These are phyloP conservation scores for Caenorhabditis elegans DNA, from an alignment of 1,140 invertebrate species.

Conservation along the genomic window DNA sequence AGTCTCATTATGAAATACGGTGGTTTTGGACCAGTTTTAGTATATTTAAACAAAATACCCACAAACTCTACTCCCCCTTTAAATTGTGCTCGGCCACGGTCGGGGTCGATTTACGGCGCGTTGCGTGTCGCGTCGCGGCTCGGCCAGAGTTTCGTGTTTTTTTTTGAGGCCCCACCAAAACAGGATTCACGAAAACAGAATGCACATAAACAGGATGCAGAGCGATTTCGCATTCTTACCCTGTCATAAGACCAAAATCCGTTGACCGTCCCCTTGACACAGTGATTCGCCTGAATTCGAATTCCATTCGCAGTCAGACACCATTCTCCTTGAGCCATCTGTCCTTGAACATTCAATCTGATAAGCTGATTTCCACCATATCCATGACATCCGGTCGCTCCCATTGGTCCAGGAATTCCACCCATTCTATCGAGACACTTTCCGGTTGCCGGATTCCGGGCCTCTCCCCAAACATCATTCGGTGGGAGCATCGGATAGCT, in stretches of 20 bases:
- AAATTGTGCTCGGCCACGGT: too few relatives aligned
- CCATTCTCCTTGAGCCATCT: conserved; percentile 89
- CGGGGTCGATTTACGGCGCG: too few relatives aligned
- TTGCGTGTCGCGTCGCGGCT: too few relatives aligned
- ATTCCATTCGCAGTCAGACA: conserved; percentile 86
- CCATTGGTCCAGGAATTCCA: conserved; percentile 80
- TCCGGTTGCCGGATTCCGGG: conserved; percentile 67
- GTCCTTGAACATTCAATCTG: conserved; percentile 86
- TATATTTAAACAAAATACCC: too few relatives aligned
- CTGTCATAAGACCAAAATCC: conserved; percentile 87
- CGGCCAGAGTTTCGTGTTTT: too few relatives aligned
- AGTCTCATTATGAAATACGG: too few relatives aligned
- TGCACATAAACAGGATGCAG: too few relatives aligned
- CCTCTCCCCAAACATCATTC: conserved; percentile 91
- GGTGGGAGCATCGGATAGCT: conserved; percentile 90
- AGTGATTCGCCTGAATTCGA: conserved; percentile 83
- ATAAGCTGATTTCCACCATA: conserved; percentile 88
- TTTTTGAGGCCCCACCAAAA: too few relatives aligned
- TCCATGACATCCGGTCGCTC: conserved; percentile 83
- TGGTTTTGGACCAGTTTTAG: too few relatives aligned
- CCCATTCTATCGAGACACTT: conserved; percentile 88
- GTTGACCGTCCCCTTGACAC: conserved; percentile 83
- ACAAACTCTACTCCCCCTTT: too few relatives aligned
- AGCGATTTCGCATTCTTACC: too few relatives aligned
- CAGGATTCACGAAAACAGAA: too few relatives aligned